Evolutionary conservation across 2,888 invertebrate species (phyloP), one percentile per base, ranked within the genome.

Genomic region (Caenorhabditis sp.): DNA sequence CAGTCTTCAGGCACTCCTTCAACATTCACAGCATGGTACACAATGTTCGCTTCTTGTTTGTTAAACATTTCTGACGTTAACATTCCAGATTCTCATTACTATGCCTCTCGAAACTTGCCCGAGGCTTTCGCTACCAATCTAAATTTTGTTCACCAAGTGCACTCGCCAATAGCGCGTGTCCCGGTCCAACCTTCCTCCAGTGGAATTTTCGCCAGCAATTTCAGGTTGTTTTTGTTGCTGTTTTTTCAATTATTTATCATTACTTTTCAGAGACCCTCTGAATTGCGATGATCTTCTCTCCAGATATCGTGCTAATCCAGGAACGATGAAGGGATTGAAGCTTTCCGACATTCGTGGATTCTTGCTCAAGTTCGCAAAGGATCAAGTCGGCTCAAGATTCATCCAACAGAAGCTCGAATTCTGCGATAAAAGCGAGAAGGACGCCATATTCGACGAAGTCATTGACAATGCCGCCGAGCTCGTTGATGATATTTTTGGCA

Each of bases 401-500:
- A 99, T 99, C 86, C 99, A 99, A 90, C 98, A 99, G 90, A 99
- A 99, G 91, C 91, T 99, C 89, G 98, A 99, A 91, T 93, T 96
- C 80, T 97, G 98, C 35, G 94, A 95, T 32, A 93, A 94, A 65
- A 93, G 93, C 82, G 99, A 99, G 90, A 99, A 98, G 90, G 95
- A 96, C 90, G 93, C 97, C 93, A 96, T 99, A 37, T 99, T 99
- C 91, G 95, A 94, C 89, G 99, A 99, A 92, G 97, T 99, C 79
- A 92, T 97, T 41, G 93, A 94, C 39, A 94, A 95, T 61, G 95
- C 96, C 35, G 95, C 96, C 90, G 94, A 94, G 89, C 93, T 99
- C 79, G 99, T 99, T 97, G 98, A 97, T 11, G 99, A 99, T 89
- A 99, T 99, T 11, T 99, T 99, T 91, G 98, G 98, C 86, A 97